Percentiles rank a stretch among this genome's conserved stretches.
These are phyloP conservation scores for Paedocypris sp. DNA, from an alignment of 2,113 vertebrate genomes.

Conservation along the genomic window DNA sequence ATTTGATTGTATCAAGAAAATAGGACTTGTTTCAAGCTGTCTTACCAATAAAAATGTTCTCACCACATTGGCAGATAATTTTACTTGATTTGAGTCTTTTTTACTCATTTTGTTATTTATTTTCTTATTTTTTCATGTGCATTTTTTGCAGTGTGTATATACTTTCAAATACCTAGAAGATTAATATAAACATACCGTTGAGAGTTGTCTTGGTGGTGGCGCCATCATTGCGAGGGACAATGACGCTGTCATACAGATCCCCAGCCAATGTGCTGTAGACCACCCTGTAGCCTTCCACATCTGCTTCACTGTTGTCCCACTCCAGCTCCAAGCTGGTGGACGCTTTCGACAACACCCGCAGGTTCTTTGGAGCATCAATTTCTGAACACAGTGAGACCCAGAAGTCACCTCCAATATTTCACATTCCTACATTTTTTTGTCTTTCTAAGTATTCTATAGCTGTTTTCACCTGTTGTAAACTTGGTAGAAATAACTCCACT, in stretches of 20 bases:
- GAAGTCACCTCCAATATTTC: too few species aligned
- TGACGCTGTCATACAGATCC: conserved; percentile 84
- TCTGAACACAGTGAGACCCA: conserved; percentile 72
- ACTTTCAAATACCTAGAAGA: background rate
- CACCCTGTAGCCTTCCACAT: conserved; percentile 78
- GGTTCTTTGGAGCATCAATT: conserved; percentile 91
- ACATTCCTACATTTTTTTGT: too few species aligned
- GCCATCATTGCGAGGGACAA: conserved; percentile 66
- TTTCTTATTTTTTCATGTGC: too few species aligned
- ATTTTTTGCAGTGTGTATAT: too few species aligned
- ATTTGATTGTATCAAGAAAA: too few species aligned
- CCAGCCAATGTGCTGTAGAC: conserved; percentile 93
- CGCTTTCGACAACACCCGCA: conserved; percentile 70
- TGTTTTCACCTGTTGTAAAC: conserved; percentile 84
- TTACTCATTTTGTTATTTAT: too few species aligned
- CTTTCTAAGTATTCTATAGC: too few species aligned
- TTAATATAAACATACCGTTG: conserved; percentile 55
- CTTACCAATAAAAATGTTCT: too few species aligned
- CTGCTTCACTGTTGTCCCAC: conserved; percentile 96
- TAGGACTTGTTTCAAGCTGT: too few species aligned
- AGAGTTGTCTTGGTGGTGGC: conserved; percentile 75
- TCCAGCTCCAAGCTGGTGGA: conserved; percentile 77
- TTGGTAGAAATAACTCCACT: conserved; percentile 68
- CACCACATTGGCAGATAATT: too few species aligned
- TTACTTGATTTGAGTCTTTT: too few species aligned